A percentile compares a stretch with the other conserved stretches of the same genome.
Evolutionary conservation across 2,888 invertebrate species (phyloP).

Genomic region (Copidosoma aretas): DNA sequence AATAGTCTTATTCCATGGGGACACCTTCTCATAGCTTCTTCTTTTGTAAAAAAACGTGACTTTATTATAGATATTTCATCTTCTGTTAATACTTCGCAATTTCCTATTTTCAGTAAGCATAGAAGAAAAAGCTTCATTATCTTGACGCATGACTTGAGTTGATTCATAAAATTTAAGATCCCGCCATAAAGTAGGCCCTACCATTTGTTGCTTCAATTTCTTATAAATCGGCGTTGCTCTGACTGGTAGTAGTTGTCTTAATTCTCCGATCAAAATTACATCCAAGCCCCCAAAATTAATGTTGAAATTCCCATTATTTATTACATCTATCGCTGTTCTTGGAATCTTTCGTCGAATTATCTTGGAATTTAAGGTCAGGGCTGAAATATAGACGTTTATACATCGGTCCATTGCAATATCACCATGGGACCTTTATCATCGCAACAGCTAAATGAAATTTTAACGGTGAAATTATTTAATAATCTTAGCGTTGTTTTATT

Average conservation of each 20-base stretch:
- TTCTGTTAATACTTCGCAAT: slow-evolving; percentile 43
- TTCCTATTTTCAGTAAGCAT: slow-evolving; percentile 53
- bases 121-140: slow-evolving; percentile 50
- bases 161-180: slow-evolving; percentile 51
- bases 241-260: slow-evolving; percentile 56
- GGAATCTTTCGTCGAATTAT: too few relatives aligned
- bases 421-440: too few relatives aligned
- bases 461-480: too few relatives aligned
- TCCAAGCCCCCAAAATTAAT: slow-evolving; percentile 54
- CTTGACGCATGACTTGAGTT: slow-evolving; percentile 54
- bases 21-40: slow-evolving; percentile 46
- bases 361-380: too few relatives aligned
- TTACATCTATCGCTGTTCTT: too few relatives aligned
- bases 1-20: slow-evolving; percentile 47
- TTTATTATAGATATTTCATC: slow-evolving; percentile 46
- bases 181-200: slow-evolving; percentile 51
- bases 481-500: too few relatives aligned
- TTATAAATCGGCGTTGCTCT: slow-evolving; percentile 50
- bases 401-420: too few relatives aligned
- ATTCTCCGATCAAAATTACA: slow-evolving; percentile 56
- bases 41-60: slow-evolving; percentile 45
- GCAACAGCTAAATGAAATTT: too few relatives aligned
- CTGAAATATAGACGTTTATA: too few relatives aligned
- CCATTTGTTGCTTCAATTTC: slow-evolving; percentile 41
- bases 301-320: slow-evolving; percentile 53